Conservation (phyloP, 2,888 invertebrate species). For the Melanostoma scalare region DNA sequence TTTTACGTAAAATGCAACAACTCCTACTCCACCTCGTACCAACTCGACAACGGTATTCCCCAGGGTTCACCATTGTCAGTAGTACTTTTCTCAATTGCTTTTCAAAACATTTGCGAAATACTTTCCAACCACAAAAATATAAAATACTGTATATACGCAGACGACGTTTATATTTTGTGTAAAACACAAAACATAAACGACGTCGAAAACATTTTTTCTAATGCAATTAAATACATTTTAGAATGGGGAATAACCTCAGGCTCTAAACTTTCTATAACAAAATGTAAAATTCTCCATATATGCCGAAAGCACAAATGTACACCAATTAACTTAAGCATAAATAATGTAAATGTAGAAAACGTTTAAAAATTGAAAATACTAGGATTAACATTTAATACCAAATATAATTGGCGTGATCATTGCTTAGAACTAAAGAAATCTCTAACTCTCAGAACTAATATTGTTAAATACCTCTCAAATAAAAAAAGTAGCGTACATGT, state of each 20-base stretch:
- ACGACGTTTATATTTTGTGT: background rate
- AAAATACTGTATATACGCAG: background rate
- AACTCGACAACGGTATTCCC: conserved; percentile 36
- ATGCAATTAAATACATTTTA: conserved; percentile 18
- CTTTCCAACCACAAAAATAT: conserved; percentile 3
- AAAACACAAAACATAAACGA: no score
- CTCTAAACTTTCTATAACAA: background rate
- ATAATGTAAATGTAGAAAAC: conserved; percentile 2
- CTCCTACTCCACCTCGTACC: background rate
- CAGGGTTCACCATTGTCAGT: conserved; percentile 31
- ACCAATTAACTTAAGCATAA: background rate
- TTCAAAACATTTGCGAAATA: conserved; percentile 49
- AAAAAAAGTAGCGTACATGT: background rate
- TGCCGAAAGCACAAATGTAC: background rate
- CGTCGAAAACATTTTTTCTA: no score
- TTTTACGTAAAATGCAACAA: conserved; percentile 36
- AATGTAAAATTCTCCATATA: background rate
- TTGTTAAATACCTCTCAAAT: background rate
- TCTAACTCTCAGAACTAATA: background rate
- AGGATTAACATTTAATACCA: background rate
- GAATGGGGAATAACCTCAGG: background rate
- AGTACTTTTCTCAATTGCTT: conserved; percentile 17
- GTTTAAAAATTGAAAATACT: background rate
- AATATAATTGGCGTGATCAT: background rate
- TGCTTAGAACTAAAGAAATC: background rate